Evolutionary conservation across 2,888 invertebrate genomes (phyloP), one percentile per base, ranked within the genome.

Genomic region (Diadegma fenestrale): DNA sequence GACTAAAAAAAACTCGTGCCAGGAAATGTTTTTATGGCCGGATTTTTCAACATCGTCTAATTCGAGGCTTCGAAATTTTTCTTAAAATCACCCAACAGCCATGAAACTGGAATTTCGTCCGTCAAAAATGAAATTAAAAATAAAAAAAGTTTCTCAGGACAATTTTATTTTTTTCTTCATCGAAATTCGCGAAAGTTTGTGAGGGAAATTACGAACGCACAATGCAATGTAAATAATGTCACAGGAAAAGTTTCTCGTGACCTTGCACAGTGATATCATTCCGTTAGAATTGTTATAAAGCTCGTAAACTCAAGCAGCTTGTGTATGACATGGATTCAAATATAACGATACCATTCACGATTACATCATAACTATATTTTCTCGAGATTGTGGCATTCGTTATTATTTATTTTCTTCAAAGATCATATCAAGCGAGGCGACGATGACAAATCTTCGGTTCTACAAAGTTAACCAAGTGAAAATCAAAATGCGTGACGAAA

Each of bases 281-380:
- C 54, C 81, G 69, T 45, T 75, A 83, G 83, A 79, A 82, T 82
- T 85, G 54, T 79, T 75, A 45, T 30, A 63, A 72, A 80, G 66
- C 63, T 58, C 61, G 58, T 48, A 68, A 77, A 61, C 78, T 69
- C 77, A 61, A 73, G 64, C 71, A 64, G 73, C 45, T 48, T 41
- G 66, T 30, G 58, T 73, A 75, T 64, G 72, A 68, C 78, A 75
- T 64, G 71, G 48, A 72, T 79, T 85, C 63, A 73, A n/a, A 82
- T 72, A 85, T 80, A 64, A 80, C 79, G 82, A 85, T 82, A 79
- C 75, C 69, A 43, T 33, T 68, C 19, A 61, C 76, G 79, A 68
- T 85, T 85, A 79, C 82, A 76, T 85, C 85, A 85, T 85, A 76
- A 64, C 71, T 79, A 76, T 82, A 82, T 85, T 82, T 75, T 82